These are phyloP conservation scores for Drosophila bipectinata DNA, from an alignment of 1,140 invertebrate species.

Conservation along the genomic window DNA sequence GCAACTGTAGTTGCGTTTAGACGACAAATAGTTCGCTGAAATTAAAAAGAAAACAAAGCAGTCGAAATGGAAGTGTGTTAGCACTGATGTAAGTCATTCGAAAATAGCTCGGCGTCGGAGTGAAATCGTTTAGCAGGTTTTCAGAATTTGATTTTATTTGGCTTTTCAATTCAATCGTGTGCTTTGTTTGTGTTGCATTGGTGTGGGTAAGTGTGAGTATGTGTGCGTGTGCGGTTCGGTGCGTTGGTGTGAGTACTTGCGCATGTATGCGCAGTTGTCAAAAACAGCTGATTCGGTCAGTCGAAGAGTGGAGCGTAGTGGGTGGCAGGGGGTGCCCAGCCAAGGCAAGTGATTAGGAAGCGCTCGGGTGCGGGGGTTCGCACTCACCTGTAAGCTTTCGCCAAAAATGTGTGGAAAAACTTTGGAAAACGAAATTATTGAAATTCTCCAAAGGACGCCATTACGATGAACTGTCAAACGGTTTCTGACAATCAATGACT, in stretches of 20 bases:
- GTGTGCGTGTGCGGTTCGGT: conserved; percentile 17
- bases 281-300: conserved; percentile 53
- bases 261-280: conserved; percentile 56
- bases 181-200: conserved; percentile 51
- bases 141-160: conserved; percentile 29
- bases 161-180: conserved; percentile 42
- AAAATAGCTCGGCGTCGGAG: conserved; percentile 12
- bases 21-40: conserved; percentile 11
- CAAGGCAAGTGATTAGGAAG: background rate
- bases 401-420: conserved; percentile 8
- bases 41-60: conserved; percentile 44
- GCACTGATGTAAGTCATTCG: conserved; percentile 40
- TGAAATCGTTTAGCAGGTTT: conserved; percentile 5
- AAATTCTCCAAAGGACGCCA: background rate
- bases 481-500: background rate
- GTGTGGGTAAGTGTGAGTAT: conserved; percentile 26
- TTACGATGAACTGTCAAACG: background rate
- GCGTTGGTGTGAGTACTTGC: conserved; percentile 43
- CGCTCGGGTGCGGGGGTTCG: conserved; percentile 1
- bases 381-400: conserved; percentile 61
- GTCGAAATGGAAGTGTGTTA: conserved; percentile 56
- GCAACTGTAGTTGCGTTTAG: background rate
- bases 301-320: conserved; percentile 6
- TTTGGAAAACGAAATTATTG: background rate
- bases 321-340: background rate